phyloP scores from a whole-genome alignment of 2,888 invertebrate genomes.

The Drosophila trichaetosa region DNA sequence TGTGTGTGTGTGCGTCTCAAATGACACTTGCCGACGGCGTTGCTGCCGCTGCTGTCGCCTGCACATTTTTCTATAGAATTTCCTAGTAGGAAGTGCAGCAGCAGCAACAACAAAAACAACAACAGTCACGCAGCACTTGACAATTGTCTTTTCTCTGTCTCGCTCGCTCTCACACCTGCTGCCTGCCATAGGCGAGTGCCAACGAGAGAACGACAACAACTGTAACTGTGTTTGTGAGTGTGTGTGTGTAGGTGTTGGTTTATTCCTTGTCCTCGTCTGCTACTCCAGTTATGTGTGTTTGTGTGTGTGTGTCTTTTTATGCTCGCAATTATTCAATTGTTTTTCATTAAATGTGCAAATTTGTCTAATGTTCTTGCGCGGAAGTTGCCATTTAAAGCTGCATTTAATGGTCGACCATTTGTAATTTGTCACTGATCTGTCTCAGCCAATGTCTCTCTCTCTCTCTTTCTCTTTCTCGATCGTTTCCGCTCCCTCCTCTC shows the following conservation, averaged over 20 bases:
- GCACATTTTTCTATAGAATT: constrained; percentile 71
- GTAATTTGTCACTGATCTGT: constrained; percentile 69
- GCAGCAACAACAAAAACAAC: constrained; percentile 16
- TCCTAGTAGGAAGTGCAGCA: constrained; percentile 76
- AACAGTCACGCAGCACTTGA: constrained; percentile 57
- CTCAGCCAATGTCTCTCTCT: background rate
- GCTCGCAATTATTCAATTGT: constrained; percentile 78
- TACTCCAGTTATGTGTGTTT: constrained; percentile 48
- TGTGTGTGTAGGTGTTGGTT: constrained; percentile 40
- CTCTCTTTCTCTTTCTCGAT: background rate
- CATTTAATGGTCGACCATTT: constrained; percentile 49
- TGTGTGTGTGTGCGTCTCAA: constrained; percentile 64
- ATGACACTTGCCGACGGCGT: constrained; percentile 72
- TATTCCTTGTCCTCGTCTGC: constrained; percentile 34
- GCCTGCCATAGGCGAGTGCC: constrained; percentile 17
- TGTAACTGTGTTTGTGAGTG: background rate
- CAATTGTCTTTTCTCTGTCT: constrained; percentile 59
- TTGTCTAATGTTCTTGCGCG: constrained; percentile 70
- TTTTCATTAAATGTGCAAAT: constrained; percentile 82
- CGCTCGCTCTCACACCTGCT: constrained; percentile 60
- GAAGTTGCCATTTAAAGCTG: constrained; percentile 65
- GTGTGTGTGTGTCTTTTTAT: constrained; percentile 16
- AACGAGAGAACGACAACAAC: constrained; percentile 12
- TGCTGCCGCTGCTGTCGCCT: constrained; percentile 34
- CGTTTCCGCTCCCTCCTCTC: constrained; percentile 4